Evolutionary conservation across 53 echinoderm and acorn worm genomes (phyloP), one percentile per base, ranked within the genome.

Genomic region (Glandiceps talaboti): DNA sequence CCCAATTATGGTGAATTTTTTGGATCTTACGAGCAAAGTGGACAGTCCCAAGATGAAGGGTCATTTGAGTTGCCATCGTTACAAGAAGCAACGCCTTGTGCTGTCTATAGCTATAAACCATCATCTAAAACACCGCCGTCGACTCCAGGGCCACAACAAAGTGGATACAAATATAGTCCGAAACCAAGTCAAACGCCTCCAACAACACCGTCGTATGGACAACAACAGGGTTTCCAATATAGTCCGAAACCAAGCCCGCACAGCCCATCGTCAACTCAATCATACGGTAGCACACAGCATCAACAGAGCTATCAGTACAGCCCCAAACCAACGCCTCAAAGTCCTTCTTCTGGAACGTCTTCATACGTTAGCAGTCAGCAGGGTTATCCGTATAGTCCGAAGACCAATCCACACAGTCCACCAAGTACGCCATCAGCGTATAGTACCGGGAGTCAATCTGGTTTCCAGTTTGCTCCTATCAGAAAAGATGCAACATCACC

Each of bases 121-220:
- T 83, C 79, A 80, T 29, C 85, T 75, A 25, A 79, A 80, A 32
- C 84, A 73, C 26, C 79, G 32, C 28, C 84, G 74, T 14, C 84
- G 73, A 14, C 85, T 74, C 14, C 33, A 27, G 32, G 31, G 12
- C 78, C 73, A 31, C 74, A 75, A 29, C 84, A 33, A 27, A 77
- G 30, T 73, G 79, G 79, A 33, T 73, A 84, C 79, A 83, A 87
- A 83, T 87, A 87, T 83, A 87, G 74, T 83, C 87, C 83, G 30
- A 83, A 83, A 76, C 80, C 80, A 74, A 87, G 80, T 80, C 64
- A 45, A 45, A 45, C 64, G 6, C 64, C 64, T 45, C 64, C 64
- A 20, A 45, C 64, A 20, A 45, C 64, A 20, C 64, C 64, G 6
- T 45, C 64, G 6, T 45, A 45, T 20, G 64, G 64, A 6, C 64